Evolutionary conservation across 1,140 invertebrate genomes (phyloP).

Genomic region (Eupristina koningsbergeri): DNA sequence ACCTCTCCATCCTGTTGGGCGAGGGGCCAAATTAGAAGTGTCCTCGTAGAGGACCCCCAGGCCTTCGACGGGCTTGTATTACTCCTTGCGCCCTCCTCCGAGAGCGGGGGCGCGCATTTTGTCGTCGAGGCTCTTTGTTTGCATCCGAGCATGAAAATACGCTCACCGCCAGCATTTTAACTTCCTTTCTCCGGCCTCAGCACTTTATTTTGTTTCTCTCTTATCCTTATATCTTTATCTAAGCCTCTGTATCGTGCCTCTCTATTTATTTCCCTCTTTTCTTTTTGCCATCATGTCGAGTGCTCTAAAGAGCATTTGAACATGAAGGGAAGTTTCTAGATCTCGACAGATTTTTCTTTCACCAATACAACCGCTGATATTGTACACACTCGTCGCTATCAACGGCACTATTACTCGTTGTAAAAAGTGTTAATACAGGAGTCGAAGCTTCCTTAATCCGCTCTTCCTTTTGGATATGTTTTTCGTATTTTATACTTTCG

Average conservation of each 20-base stretch:
- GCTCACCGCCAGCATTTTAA: slow-evolving; percentile 57
- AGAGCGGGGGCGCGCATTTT: slow-evolving; percentile 61
- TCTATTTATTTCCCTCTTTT: slow-evolving; percentile 26
- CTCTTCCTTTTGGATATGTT: neutral
- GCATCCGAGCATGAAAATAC: slow-evolving; percentile 63
- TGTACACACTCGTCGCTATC: neutral
- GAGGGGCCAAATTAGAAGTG: slow-evolving; percentile 60
- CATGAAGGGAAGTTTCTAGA: neutral
- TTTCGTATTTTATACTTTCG: neutral
- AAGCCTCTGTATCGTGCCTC: slow-evolving; percentile 8
- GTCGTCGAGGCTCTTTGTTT: slow-evolving; percentile 68
- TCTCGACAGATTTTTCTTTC: slow-evolving; percentile 25
- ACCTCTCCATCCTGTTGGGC: slow-evolving; percentile 12
- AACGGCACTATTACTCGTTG: neutral
- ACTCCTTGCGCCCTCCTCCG: slow-evolving; percentile 59
- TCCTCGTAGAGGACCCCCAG: slow-evolving; percentile 47
- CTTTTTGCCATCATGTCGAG: slow-evolving; percentile 6
- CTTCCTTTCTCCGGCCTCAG: slow-evolving; percentile 12
- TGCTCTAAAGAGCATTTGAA: neutral
- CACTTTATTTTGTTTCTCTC: slow-evolving; percentile 51
- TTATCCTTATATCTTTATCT: slow-evolving; percentile 7
- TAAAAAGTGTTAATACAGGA: neutral
- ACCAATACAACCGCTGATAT: neutral
- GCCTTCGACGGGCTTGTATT: slow-evolving; percentile 55
- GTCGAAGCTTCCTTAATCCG: neutral